A percentile compares a stretch with the other conserved stretches of the same genome.
These are phyloP conservation scores for Antennarius striatus DNA, from an alignment of 2,113 vertebrate genomes.

Conservation along the genomic window DNA sequence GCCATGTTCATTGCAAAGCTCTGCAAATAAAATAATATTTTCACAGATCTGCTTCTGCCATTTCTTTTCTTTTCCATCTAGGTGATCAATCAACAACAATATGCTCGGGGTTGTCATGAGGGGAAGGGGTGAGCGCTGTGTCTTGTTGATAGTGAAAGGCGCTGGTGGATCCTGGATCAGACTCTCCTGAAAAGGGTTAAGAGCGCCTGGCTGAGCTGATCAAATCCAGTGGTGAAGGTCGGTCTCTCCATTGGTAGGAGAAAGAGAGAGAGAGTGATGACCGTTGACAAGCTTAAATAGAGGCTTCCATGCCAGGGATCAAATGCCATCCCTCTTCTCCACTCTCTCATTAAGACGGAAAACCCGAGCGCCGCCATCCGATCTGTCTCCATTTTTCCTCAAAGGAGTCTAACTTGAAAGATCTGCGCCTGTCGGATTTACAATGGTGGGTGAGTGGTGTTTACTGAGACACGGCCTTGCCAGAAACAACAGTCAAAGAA, in stretches of 20 bases:
- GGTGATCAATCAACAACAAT: conserved; percentile 70
- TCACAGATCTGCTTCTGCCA: conserved; percentile 77
- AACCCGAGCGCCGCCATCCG: conserved; percentile 77
- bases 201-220: conserved; percentile 60
- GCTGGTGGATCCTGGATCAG: background rate
- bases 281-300: conserved; percentile 82
- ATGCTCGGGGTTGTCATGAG: conserved; percentile 23
- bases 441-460: conserved; percentile 80
- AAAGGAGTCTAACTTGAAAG: conserved; percentile 81
- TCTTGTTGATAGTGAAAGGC: conserved; percentile 20
- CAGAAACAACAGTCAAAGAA: conserved; percentile 84
- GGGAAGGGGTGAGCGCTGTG: conserved; percentile 1
- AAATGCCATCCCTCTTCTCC: conserved; percentile 79
- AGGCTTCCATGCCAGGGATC: conserved; percentile 81
- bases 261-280: conserved; percentile 70
- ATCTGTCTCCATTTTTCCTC: conserved; percentile 81
- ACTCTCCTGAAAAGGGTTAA: conserved; percentile 49
- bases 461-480: conserved; percentile 77
- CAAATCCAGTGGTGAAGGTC: conserved; percentile 68
- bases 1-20: conserved; percentile 71
- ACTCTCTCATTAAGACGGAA: conserved; percentile 82
- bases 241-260: conserved; percentile 60
- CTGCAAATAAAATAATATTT: conserved; percentile 85
- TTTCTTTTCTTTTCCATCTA: conserved; percentile 63
- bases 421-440: conserved; percentile 83